Evolutionary conservation across 1,140 invertebrate genomes (phyloP), one percentile per base, ranked within the genome.

Genomic region (Maconellicoccus hirsutus): DNA sequence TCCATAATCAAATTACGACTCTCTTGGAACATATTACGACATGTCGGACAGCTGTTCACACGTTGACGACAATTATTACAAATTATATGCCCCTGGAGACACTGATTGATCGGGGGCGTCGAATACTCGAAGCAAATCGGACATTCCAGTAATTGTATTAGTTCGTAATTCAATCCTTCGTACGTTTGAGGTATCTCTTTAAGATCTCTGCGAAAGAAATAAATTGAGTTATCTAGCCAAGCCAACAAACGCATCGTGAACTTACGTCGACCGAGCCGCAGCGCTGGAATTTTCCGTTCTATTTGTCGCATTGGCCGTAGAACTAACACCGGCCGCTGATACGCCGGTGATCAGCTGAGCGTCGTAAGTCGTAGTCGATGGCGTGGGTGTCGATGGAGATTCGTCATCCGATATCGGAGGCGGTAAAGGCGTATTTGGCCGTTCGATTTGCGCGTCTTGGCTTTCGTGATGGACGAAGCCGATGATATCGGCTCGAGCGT

Each of bases 41-140:
- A 77, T 12, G 74, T 75, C 29, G 75, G 76, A 72, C 76, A 77
- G 8, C 66, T 71, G 10, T 69, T 70, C 25, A 75, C 72, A 22
- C 70, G 70, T 16, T 73, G 72, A 59, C 71, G 69, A 71, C 75
- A 76, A 23, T 61, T 73, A 16, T 22, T 52, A 70, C 76, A 76
- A 22, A 76, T 72, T 29, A 75, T 71, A 71, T 76, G 76, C 16
- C 76, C 76, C 61, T 73, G 69, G 21, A 63, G 63, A 52, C 77
- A 77, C 71, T 77, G 77, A 72, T 73, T 73, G 33, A 77, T 75
- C 0, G 77, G 77, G 16, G 77, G 75, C 10, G 73, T 42, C 12
- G 76, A 74, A 52, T 75, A 73, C 38, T 77, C 77, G 61, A 77
- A 71, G 70, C 77, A 77, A 26, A 77, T 75, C n/a, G 77, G 77